Evolutionary conservation across 2,113 vertebrate genomes (phyloP), one percentile per base, ranked within the genome.

Genomic region (Gobius niger): DNA sequence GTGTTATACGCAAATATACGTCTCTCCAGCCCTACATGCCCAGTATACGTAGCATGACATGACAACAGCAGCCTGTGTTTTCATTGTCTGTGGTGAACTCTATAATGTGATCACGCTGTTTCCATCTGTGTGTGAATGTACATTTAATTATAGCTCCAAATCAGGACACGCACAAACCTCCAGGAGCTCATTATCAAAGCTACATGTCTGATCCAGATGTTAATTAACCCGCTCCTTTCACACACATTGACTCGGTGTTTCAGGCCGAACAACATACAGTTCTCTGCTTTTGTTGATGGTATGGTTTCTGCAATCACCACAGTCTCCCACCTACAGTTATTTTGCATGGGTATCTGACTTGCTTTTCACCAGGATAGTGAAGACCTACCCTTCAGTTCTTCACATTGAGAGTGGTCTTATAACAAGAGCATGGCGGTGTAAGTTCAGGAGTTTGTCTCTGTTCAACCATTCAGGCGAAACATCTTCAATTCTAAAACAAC

Each of bases 121-220:
- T 44, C 41, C 57, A 41, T 40, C 56, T 59, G 56, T 60, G 57
- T 14, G 57, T 60, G 15, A 16, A 42, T 60, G 57, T 60, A 60
- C 57, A 60, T 60, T 60, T 60, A 60, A 60, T 60, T 60, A 60
- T 56, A 56, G 53, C 18, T 60, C 6, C 57, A 60, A 60, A 60
- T 60, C 57, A 44, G 44, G 15, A 60, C 8, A 13, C 8, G 34
- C 56, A 40, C 57, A 44, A 60, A 18, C 52, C 52, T 54, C 18
- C 52, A 60, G 57, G 40, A 60, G 57, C 57, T 60, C 14, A 60
- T 60, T 60, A 60, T n/a, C 57, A 60, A 44, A 65, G 19, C 51
- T 62, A 67, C 13, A 67, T 47, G 34, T 41, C 51, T 40, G 56
- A 66, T 66, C 41, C 18, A 46, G 56, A 14, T 46, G 19, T 47